A percentile compares a stretch with the other conserved stretches of the same genome.
Evolutionary conservation across 2,113 vertebrate genomes (phyloP).

Genomic region (Aptenodytes patagonicus): DNA sequence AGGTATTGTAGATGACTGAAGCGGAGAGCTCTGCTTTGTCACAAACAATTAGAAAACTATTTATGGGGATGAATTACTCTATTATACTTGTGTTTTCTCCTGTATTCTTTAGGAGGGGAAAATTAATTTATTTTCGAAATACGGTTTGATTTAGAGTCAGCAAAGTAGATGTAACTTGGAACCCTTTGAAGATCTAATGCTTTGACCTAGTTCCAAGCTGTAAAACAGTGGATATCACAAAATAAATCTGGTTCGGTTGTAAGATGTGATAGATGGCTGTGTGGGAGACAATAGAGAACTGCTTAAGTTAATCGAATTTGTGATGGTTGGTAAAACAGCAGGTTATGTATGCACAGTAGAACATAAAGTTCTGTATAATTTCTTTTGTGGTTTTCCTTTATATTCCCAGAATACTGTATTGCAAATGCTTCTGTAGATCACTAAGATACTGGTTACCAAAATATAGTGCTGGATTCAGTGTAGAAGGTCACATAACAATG

Average conservation of each 20-base stretch:
- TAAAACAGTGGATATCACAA: not conserved
- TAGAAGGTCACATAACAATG: not conserved
- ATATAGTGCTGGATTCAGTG: not conserved
- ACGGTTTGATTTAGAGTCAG: not conserved
- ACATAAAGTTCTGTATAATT: conserved; percentile 27
- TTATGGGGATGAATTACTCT: not conserved
- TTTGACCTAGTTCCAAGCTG: not conserved
- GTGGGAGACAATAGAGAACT: not conserved
- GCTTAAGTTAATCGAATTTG: conserved; percentile 41
- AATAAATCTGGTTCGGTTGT: not conserved
- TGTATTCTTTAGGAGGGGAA: not conserved
- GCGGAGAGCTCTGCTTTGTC: not conserved
- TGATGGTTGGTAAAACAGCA: conserved; percentile 37
- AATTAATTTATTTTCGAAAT: not conserved
- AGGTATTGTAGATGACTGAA: not conserved
- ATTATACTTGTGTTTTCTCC: not conserved
- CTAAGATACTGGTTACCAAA: not conserved
- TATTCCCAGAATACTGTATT: not conserved
- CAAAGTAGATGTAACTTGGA: not conserved
- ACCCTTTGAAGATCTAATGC: not conserved
- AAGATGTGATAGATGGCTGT: conserved; percentile 24
- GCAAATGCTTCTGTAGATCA: not conserved
- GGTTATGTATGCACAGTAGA: not conserved
- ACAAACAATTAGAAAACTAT: not conserved
- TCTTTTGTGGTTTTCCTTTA: not conserved